Conservation (phyloP, 2,797 vertebrate species). For the Helicolenus hilgendorfi region DNA sequence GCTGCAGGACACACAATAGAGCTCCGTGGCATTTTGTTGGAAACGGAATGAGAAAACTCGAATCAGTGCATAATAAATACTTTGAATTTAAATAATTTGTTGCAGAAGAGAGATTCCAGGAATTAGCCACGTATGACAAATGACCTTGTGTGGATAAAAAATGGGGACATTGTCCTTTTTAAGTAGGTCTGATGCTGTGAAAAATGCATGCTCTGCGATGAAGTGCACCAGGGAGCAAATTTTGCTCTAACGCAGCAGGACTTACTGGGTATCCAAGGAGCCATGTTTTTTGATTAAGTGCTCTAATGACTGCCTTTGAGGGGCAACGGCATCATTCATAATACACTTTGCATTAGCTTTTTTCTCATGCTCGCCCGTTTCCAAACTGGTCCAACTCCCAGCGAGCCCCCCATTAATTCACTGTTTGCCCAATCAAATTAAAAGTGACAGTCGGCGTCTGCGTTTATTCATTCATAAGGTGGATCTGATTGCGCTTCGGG, state of each 20-base stretch:
- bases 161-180: slow-evolving; percentile 29
- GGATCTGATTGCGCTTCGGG: slow-evolving; percentile 79
- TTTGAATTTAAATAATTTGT: slow-evolving; percentile 21
- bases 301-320: slow-evolving; percentile 72
- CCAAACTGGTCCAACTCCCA: slow-evolving; percentile 53
- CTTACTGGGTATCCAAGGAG: slow-evolving; percentile 40
- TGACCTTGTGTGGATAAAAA: slow-evolving; percentile 1
- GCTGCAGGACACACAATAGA: background rate
- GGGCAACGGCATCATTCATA: slow-evolving; percentile 56
- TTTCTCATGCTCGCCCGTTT: slow-evolving; percentile 21
- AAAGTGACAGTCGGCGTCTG: slow-evolving; percentile 70
- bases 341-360: slow-evolving; percentile 45
- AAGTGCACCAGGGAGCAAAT: slow-evolving; percentile 28
- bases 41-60: background rate
- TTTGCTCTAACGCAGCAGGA: slow-evolving; percentile 44
- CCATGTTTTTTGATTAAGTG: slow-evolving; percentile 75
- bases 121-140: slow-evolving; percentile 33
- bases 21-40: background rate
- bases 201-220: slow-evolving; percentile 42
- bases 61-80: slow-evolving; percentile 27
- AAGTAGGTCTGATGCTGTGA: slow-evolving; percentile 50
- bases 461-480: slow-evolving; percentile 65
- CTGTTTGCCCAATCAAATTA: slow-evolving; percentile 80
- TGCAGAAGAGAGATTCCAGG: background rate
- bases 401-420: slow-evolving; percentile 62